phyloP scores from a whole-genome alignment of 2,113 vertebrate species.

The Synchiropus splendidus region DNA sequence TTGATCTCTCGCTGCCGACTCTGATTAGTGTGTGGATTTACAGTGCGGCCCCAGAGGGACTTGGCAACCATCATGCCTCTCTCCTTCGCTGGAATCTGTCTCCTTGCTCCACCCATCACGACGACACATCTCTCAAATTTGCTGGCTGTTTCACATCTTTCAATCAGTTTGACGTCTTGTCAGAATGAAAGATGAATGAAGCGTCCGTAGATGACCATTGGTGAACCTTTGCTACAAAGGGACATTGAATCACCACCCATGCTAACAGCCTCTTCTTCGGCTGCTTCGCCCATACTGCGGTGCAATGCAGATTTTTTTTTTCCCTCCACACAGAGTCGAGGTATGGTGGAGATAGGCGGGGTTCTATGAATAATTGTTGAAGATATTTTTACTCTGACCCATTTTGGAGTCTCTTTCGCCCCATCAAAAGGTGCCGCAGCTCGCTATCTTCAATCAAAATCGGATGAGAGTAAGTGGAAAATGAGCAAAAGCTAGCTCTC shows the following conservation, averaged over 20 bases:
- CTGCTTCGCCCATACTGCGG: constrained; percentile 43
- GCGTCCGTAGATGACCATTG: too few relatives aligned
- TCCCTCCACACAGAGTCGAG: constrained; percentile 34
- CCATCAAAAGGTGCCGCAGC: constrained; percentile 63
- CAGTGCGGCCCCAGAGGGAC: constrained; percentile 74
- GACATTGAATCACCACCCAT: too few relatives aligned
- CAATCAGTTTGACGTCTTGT: too few relatives aligned
- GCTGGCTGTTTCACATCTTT: too few relatives aligned
- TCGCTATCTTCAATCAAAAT: constrained; percentile 15
- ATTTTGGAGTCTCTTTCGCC: constrained; percentile 63
- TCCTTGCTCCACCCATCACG: constrained; percentile 53
- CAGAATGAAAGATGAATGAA: too few relatives aligned
- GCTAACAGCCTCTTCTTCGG: too few relatives aligned
- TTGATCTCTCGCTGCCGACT: constrained; percentile 75
- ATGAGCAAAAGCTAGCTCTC: constrained; percentile 1
- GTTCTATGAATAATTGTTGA: constrained; percentile 71
- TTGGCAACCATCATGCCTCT: constrained; percentile 63
- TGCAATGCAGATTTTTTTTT: constrained; percentile 53
- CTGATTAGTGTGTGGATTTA: constrained; percentile 80
- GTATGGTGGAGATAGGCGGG: constrained; percentile 55
- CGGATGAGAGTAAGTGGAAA: constrained; percentile 2
- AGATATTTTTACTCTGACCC: constrained; percentile 77
- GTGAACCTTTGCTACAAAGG: too few relatives aligned
- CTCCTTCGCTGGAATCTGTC: constrained; percentile 67
- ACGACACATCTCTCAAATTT: too few relatives aligned